A percentile compares a stretch with the other conserved stretches of the same genome.
These are phyloP conservation scores for Elephas maximus DNA, from an alignment of 2,113 vertebrate species.

Conservation along the genomic window DNA sequence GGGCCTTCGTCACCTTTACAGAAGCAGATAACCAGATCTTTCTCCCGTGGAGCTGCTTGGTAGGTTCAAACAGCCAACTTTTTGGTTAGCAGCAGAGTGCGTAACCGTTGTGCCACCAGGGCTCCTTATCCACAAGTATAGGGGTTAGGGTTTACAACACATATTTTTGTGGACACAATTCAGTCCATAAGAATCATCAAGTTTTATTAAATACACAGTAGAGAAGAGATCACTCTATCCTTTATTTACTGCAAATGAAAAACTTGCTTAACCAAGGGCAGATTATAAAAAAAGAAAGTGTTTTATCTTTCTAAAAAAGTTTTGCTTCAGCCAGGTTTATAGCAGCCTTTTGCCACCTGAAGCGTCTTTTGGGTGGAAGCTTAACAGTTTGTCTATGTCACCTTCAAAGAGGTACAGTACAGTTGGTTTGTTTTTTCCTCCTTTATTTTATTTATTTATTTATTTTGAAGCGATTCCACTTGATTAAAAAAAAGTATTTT, in stretches of 20 bases:
- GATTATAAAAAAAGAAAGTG: no score
- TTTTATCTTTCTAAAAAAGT: background rate
- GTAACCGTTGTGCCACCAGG: no score
- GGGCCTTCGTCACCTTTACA: background rate
- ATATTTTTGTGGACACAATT: no score
- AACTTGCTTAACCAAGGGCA: background rate
- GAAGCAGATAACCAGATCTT: background rate
- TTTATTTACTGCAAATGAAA: background rate
- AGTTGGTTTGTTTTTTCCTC: background rate
- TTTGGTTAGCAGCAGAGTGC: background rate
- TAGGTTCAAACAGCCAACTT: background rate
- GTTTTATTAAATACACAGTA: background rate
- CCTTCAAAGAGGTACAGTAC: background rate
- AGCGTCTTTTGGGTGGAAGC: no score
- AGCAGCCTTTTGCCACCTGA: background rate
- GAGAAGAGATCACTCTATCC: background rate
- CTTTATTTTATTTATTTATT: background rate
- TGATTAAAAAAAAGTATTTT: background rate
- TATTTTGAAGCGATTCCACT: background rate
- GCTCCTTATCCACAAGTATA: no score
- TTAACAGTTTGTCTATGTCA: no score
- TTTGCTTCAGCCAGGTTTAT: background rate
- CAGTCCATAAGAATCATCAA: background rate
- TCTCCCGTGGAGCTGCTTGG: background rate
- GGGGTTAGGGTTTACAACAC: no score